Evolutionary conservation across 2,888 invertebrate genomes (phyloP).

Genomic region (Ceraclea dissimilis): DNA sequence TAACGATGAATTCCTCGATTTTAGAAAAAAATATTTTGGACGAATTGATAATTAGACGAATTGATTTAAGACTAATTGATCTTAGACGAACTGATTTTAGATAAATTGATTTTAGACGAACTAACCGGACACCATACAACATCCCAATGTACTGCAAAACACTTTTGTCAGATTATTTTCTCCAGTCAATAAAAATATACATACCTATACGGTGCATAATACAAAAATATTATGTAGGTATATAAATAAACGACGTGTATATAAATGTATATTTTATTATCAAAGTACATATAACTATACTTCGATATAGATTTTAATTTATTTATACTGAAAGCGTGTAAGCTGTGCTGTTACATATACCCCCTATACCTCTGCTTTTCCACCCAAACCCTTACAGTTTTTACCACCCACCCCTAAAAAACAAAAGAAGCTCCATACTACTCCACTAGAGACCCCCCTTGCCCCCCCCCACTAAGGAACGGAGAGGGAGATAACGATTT

Average conservation of each 20-base stretch:
- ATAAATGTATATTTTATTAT: not conserved
- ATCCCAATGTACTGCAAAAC: no score
- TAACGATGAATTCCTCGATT: no score
- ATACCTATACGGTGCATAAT: not conserved
- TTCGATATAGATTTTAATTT: constrained; percentile 23
- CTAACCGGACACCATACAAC: no score
- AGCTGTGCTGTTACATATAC: constrained; percentile 11
- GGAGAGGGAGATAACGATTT: constrained; percentile 20
- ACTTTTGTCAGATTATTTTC: no score
- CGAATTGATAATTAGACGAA: no score
- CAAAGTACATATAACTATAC: constrained; percentile 1
- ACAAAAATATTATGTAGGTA: not conserved
- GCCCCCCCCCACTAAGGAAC: constrained; percentile 18
- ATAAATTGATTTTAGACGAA: no score
- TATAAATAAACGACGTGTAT: not conserved
- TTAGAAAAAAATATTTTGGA: no score
- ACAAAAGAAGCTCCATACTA: constrained; percentile 22
- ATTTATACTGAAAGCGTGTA: constrained; percentile 24
- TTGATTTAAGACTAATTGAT: no score
- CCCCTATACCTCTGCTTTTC: not conserved
- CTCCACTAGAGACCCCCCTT: no score
- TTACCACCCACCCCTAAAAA: constrained; percentile 20
- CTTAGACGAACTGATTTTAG: no score
- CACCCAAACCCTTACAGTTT: constrained; percentile 17
- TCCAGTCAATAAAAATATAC: not conserved